phyloP scores from a whole-genome alignment of 2,888 invertebrate species.

The Eupithecia centaureata region DNA sequence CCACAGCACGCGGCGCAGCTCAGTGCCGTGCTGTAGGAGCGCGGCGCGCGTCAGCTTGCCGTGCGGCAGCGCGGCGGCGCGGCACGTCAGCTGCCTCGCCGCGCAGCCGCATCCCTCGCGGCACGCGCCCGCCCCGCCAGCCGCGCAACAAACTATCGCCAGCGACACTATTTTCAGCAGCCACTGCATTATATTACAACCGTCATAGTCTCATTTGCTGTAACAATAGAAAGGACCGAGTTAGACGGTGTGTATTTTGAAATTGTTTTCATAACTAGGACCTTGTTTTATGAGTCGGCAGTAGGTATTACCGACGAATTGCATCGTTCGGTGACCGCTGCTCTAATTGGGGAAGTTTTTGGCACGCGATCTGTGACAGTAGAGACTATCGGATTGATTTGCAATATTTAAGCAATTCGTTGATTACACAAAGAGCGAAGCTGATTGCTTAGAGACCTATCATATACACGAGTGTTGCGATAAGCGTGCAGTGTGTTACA shows the following conservation, averaged over 20 bases:
- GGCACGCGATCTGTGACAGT: slow-evolving; percentile 22
- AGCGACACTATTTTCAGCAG: slow-evolving; percentile 80
- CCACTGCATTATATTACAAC: slow-evolving; percentile 83
- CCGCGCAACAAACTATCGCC: slow-evolving; percentile 78
- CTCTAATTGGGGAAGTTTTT: slow-evolving; percentile 18
- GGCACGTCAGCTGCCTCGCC: slow-evolving; percentile 63
- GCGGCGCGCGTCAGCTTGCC: slow-evolving; percentile 54
- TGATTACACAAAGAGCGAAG: slow-evolving; percentile 23
- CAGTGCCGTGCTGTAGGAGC: slow-evolving; percentile 53
- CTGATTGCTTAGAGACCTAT: slow-evolving; percentile 2
- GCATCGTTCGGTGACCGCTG: slow-evolving; percentile 19
- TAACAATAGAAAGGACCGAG: slow-evolving; percentile 65
- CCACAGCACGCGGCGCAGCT: slow-evolving; percentile 83
- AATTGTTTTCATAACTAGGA: slow-evolving; percentile 20
- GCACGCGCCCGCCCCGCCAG: slow-evolving; percentile 61
- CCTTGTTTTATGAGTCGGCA: slow-evolving; percentile 16
- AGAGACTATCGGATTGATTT: slow-evolving; percentile 17
- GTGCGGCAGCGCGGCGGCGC: slow-evolving; percentile 53
- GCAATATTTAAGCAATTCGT: slow-evolving; percentile 27
- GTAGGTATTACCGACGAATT: slow-evolving; percentile 23
- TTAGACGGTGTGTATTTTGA: slow-evolving; percentile 22
- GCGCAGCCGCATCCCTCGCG: slow-evolving; percentile 67
- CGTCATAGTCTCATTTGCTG: slow-evolving; percentile 82
- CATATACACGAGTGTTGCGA: slow-evolving; percentile 25
- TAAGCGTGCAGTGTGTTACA: slow-evolving; percentile 16